These are phyloP conservation scores for Macrosoma leucophasiata DNA, from an alignment of 2,888 invertebrate species.

Conservation along the genomic window DNA sequence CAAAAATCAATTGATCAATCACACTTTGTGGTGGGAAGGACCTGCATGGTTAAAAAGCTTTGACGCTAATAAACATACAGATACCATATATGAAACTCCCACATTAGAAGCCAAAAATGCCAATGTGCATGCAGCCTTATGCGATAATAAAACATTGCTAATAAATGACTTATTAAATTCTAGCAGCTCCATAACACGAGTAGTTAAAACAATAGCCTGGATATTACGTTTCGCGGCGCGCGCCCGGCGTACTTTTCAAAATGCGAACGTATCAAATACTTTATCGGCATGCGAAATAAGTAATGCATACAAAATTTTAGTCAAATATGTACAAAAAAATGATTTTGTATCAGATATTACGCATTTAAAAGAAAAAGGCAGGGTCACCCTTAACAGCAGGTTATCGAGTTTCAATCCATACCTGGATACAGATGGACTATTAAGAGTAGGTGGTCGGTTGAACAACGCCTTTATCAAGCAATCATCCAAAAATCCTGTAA, in stretches of 20 bases:
- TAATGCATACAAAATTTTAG: slow-evolving; percentile 4
- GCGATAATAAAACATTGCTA: neutral
- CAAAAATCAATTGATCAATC: slow-evolving; percentile 2
- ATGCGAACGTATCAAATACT: neutral
- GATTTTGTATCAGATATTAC: slow-evolving; percentile 7
- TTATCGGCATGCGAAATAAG: slow-evolving; percentile 1
- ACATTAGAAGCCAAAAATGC: neutral
- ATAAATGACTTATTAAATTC: slow-evolving; percentile 8
- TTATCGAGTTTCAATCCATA: slow-evolving; percentile 8
- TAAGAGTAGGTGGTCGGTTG: slow-evolving; percentile 12
- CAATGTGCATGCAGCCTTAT: slow-evolving; percentile 4
- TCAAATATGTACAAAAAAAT: slow-evolving; percentile 1
- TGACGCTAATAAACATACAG: neutral
- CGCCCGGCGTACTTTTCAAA: slow-evolving; percentile 1
- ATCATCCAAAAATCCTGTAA: slow-evolving; percentile 8
- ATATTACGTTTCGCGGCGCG: slow-evolving; percentile 7
- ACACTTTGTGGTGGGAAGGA: slow-evolving; percentile 10
- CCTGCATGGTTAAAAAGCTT: slow-evolving; percentile 2
- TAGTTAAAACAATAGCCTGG: slow-evolving; percentile 10
- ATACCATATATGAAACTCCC: slow-evolving; percentile 1
- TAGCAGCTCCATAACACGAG: slow-evolving; percentile 2
- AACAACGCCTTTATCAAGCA: slow-evolving; percentile 3
- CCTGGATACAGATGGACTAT: slow-evolving; percentile 5
- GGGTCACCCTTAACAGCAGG: slow-evolving; percentile 3
- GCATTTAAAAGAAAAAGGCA: slow-evolving; percentile 2